A percentile compares a stretch with the other conserved stretches of the same genome.
phyloP scores from a whole-genome alignment of 1,140 invertebrate species.

The Pomacea maculata region DNA sequence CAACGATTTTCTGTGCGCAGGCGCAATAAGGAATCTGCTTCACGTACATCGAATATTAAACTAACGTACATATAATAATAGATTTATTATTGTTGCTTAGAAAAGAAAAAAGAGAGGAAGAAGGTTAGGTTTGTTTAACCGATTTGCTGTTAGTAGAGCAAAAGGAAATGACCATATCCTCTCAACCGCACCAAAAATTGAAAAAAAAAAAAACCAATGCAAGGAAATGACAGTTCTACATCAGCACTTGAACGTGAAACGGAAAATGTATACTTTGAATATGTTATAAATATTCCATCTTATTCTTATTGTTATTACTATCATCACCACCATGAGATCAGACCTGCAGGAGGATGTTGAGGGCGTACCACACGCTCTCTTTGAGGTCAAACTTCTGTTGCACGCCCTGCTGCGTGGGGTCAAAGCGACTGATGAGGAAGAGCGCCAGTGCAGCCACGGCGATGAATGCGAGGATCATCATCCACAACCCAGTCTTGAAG shows the following conservation, averaged over 20 bases:
- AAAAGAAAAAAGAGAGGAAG: too few species aligned
- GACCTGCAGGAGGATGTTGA: slow-evolving; percentile 83
- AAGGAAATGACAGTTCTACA: neutral
- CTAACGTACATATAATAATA: too few species aligned
- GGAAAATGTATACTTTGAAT: too few species aligned
- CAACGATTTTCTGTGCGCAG: neutral
- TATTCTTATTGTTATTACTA: too few species aligned
- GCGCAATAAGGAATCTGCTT: too few species aligned
- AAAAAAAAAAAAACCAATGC: neutral
- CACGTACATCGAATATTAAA: too few species aligned
- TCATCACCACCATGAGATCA: neutral
- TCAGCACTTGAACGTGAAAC: too few species aligned
- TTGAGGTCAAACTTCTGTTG: slow-evolving; percentile 57
- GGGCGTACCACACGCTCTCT: slow-evolving; percentile 89
- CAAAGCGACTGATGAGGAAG: slow-evolving; percentile 53
- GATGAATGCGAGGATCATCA: slow-evolving; percentile 50
- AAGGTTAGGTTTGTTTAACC: too few species aligned
- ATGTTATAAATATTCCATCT: too few species aligned
- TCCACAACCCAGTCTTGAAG: slow-evolving; percentile 40
- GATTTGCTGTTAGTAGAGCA: too few species aligned
- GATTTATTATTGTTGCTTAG: too few species aligned
- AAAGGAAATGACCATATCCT: too few species aligned
- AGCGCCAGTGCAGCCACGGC: slow-evolving; percentile 46
- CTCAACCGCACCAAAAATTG: neutral
- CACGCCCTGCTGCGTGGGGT: slow-evolving; percentile 45